Percentiles rank a stretch among this genome's conserved stretches.
phyloP scores from a whole-genome alignment of 2,113 vertebrate species.

The Poicephalus gulielmi region DNA sequence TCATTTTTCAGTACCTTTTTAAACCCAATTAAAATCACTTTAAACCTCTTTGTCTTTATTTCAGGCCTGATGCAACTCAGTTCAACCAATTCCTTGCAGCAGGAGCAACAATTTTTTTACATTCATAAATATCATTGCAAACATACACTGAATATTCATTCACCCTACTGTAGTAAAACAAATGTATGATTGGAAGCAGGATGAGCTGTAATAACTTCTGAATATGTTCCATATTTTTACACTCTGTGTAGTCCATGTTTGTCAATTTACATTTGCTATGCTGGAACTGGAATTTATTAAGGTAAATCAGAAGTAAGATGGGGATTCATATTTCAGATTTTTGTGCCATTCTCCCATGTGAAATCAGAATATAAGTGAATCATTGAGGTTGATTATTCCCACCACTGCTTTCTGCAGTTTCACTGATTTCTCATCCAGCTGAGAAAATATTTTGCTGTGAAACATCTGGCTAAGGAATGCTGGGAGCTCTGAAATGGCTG shows the following conservation, averaged over 20 bases:
- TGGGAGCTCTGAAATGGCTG: conserved; percentile 1
- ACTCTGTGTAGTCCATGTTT: background rate
- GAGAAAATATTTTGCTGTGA: conserved; percentile 82
- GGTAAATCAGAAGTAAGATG: conserved; percentile 59
- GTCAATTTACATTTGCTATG: conserved; percentile 53
- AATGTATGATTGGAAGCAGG: conserved; percentile 45
- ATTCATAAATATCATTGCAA: conserved; percentile 43
- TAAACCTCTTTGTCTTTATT: background rate
- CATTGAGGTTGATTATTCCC: conserved; percentile 68
- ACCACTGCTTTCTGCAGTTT: conserved; percentile 60
- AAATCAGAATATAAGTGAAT: conserved; percentile 69
- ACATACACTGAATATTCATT: conserved; percentile 41
- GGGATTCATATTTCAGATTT: conserved; percentile 70
- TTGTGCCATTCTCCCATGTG: conserved; percentile 53
- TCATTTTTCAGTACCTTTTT: conserved; percentile 22
- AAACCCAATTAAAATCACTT: conserved; percentile 32
- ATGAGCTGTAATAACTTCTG: conserved; percentile 59
- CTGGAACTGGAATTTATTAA: conserved; percentile 69
- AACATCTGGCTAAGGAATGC: conserved; percentile 76
- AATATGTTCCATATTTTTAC: conserved; percentile 61
- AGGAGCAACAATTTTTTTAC: conserved; percentile 23
- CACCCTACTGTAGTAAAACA: conserved; percentile 43
- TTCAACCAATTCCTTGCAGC: conserved; percentile 17
- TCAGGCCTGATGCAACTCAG: background rate
- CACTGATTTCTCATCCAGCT: conserved; percentile 75